Evolutionary conservation across 1,140 invertebrate species (phyloP), one percentile per base, ranked within the genome.

Genomic region (Aphelinus certus): DNA sequence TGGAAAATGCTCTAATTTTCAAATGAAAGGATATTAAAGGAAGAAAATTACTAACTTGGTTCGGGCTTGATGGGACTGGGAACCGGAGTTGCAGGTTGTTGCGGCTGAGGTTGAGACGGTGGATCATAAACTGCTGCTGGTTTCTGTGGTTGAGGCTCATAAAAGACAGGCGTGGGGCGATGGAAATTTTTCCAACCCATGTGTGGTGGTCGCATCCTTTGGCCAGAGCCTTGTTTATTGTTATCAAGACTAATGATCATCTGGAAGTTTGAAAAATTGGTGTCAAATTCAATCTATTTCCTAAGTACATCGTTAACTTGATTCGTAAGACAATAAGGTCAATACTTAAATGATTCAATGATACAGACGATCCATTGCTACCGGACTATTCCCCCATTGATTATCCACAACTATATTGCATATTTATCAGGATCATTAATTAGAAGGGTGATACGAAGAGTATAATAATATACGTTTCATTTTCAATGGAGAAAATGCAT

Each of bases 161-260:
- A 6, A 42, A 7, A 45, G 26, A 5, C n/a, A 51, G 63, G 49
- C 5, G 66, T n/a, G 1, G 7, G 46, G 53, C n/a, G 56, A 26
- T 53, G 47, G 71, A 46, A n/a, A 61, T 7, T 26, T 2, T 10
- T 61, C 53, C 3, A 7, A 7, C 42, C 51, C 3, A 3, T 1
- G 45, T 49, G 49, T 62, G 71, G 10, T 7, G n/a, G 10, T 42
- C 43, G 58, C 26, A 26, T 26, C 26, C 26, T 26, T 26, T 26
- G 26, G 26, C 26, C 26, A 26, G 26, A 26, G 26, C 26, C 26
- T 26, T 26, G 26, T 26, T 26, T 26, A 42, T 6, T 26, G 0
- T 74, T 55, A n/a, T 77, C 75, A 5, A 58, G 49, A n/a, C 66
- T 56, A 46, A 79, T 74, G 51, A 79, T 71, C 70, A 79, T 63